phyloP scores from a whole-genome alignment of 2,113 vertebrate genomes.

The Zosterops borbonicus region DNA sequence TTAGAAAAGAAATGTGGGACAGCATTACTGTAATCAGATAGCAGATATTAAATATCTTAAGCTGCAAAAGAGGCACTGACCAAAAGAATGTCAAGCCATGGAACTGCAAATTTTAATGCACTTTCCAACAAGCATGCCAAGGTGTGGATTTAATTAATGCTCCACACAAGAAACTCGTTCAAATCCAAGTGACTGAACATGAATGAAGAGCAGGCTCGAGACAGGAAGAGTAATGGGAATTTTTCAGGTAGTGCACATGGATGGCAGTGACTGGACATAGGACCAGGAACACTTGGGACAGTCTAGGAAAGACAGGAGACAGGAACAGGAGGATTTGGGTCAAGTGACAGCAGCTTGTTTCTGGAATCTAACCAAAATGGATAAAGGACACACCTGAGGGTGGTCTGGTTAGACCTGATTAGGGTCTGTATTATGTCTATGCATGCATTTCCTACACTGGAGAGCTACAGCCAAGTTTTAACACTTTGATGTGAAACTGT shows the following conservation, averaged over 20 bases:
- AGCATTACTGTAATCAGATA: neutral
- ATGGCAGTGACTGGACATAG: neutral
- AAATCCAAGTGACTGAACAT: neutral
- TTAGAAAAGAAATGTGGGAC: neutral
- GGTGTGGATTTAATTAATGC: neutral
- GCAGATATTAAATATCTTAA: neutral
- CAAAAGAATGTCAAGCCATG: neutral
- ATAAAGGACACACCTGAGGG: neutral
- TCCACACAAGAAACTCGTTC: neutral
- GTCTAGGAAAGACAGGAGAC: neutral
- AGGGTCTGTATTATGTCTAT: neutral
- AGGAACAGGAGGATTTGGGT: neutral
- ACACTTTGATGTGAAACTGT: neutral
- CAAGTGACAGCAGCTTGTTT: neutral
- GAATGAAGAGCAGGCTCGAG: neutral
- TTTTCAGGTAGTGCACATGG: neutral
- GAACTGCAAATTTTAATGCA: neutral
- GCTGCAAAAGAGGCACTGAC: neutral
- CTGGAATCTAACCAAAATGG: neutral
- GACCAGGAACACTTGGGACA: neutral
- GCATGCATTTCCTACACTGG: neutral
- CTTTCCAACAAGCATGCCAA: neutral
- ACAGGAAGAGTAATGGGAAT: neutral
- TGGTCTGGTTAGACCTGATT: neutral
- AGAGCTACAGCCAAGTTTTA: neutral